phyloP scores from a whole-genome alignment of 2,113 vertebrate genomes.

The Hylia prasina region DNA sequence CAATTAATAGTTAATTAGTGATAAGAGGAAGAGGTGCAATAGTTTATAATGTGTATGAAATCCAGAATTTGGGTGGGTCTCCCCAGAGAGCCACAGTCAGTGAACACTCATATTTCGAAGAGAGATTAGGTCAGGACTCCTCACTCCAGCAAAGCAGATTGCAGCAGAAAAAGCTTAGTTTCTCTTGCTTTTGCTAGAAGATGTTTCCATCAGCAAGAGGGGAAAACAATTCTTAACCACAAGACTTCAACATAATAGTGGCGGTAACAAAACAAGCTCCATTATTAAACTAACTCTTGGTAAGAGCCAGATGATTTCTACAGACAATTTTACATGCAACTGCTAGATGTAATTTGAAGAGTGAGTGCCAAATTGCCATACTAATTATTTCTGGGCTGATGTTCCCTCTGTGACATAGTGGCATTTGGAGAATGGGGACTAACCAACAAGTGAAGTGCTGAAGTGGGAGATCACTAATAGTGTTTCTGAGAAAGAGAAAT shows the following conservation, averaged over 20 bases:
- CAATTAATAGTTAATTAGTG: background rate
- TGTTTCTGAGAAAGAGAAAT: slow-evolving; percentile 34
- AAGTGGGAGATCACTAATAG: slow-evolving; percentile 56
- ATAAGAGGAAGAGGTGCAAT: background rate
- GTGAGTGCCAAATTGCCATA: slow-evolving; percentile 43
- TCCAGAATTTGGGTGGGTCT: background rate
- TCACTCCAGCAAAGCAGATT: background rate
- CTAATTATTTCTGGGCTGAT: slow-evolving; percentile 59
- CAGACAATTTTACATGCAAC: slow-evolving; percentile 32
- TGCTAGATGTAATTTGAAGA: slow-evolving; percentile 49
- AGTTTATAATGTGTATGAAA: background rate
- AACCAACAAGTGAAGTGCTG: slow-evolving; percentile 54
- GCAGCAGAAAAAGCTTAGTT: background rate
- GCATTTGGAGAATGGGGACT: slow-evolving; percentile 54
- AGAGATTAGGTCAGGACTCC: background rate
- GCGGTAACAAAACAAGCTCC: background rate
- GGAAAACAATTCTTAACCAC: background rate
- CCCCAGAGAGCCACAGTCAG: background rate
- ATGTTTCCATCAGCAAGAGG: background rate
- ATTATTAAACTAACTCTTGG: slow-evolving; percentile 54
- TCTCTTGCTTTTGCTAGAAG: background rate
- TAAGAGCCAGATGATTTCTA: slow-evolving; percentile 38
- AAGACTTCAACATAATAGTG: background rate
- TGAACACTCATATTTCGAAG: background rate
- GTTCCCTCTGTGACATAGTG: slow-evolving; percentile 53